Evolutionary conservation across 2,797 vertebrate species (phyloP).

Genomic region (Argya squamiceps): DNA sequence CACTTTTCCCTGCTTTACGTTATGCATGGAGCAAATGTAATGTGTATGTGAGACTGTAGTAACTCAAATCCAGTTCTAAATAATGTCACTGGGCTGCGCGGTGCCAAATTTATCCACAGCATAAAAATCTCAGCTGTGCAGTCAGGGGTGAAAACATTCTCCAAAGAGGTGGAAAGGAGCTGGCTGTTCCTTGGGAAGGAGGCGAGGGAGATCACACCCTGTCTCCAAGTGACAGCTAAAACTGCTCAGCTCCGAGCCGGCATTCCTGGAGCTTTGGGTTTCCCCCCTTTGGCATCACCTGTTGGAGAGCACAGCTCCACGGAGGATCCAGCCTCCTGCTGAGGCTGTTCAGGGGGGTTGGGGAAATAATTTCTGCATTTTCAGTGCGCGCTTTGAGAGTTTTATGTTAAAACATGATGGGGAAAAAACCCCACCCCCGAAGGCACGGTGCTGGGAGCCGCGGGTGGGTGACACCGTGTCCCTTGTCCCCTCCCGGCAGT

Average conservation of each 20-base stretch:
- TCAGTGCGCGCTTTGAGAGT: fast-evolving
- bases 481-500: constrained; percentile 71
- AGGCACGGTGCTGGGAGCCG: fast-evolving
- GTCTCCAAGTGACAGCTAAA: not conserved
- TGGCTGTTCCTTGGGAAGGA: not conserved
- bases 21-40: not conserved
- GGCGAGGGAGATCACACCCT: not conserved
- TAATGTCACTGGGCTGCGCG: not conserved
- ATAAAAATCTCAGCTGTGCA: not conserved
- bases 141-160: not conserved
- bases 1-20: constrained; percentile 37
- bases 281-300: not conserved
- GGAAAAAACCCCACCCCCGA: fast-evolving
- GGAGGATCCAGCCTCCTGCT: not conserved
- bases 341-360: fast-evolving
- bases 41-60: constrained; percentile 23
- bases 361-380: fast-evolving
- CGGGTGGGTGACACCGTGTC: not conserved
- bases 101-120: constrained; percentile 27
- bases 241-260: not conserved
- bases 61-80: constrained; percentile 59
- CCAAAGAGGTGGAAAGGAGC: constrained; percentile 4
- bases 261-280: not conserved
- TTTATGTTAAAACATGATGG: fast-evolving
- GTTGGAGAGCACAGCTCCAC: fast-evolving